Base-by-base conservation (phyloP, 2,113 vertebrate species). In the Ciconia stormi region DNA sequence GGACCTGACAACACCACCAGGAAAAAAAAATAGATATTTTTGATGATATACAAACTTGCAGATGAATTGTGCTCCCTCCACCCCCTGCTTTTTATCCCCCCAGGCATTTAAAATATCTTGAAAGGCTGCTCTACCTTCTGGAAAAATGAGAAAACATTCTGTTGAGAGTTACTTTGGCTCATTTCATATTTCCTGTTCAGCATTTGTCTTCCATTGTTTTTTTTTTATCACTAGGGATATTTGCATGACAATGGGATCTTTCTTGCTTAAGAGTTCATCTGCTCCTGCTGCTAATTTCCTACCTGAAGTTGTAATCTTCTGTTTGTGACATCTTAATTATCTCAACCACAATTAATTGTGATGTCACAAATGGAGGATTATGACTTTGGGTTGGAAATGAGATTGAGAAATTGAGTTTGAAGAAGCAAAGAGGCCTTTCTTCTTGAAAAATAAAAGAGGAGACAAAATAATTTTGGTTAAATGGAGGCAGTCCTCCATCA, bases 241-340 rank as follows among this genome's bases (percentile, higher is more conserved):
- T 97, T 98, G 90, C 94, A 97, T 95, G 94, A 95, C 87, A 97
- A 96, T 96, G 32, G 92, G 55, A 95, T 96, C 82, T 96, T 95
- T 96, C 81, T 96, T 96, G 65, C 49, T 94, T 81, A 93, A 93
- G 70, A 93, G 81, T 92, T 97, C 63, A 66, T 97, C 93, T 97
- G 81, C n/a, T 96, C 23, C 76, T 90, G 69, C 78, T 92, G 90
- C 62, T 96, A 94, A 97, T 97, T 97, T 95, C 85, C 91, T 92
- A 97, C 95, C 93, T 96, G 96, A 95, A 91, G 38, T 87, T 90
- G 66, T 90, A 96, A 93, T 92, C 87, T 97, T 96, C 89, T 87
- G 58, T 96, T 97, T 96, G 82, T 95, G 92, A 91, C 82, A 90
- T 78, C 91, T 92, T 89, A 95, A 95, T 97, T 97, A 89, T 89